phyloP scores from a whole-genome alignment of 1,140 invertebrate genomes.

The Pseudomyrmex concolor region DNA sequence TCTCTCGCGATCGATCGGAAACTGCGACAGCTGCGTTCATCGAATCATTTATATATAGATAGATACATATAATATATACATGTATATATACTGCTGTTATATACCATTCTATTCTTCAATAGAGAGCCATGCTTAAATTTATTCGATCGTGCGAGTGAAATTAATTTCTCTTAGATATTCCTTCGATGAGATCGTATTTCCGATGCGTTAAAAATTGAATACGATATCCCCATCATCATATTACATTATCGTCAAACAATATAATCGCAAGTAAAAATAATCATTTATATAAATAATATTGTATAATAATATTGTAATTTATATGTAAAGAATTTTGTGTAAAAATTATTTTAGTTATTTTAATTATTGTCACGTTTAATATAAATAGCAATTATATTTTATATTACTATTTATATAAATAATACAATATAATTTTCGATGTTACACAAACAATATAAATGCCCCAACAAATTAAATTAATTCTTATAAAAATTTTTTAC shows the following conservation, averaged over 20 bases:
- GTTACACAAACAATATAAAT: not conserved
- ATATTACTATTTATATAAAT: too few species aligned
- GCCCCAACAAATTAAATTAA: not conserved
- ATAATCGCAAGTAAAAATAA: not conserved
- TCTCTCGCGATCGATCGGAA: slow-evolving; percentile 5
- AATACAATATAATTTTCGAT: too few species aligned
- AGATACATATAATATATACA: not conserved
- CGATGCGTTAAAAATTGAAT: not conserved
- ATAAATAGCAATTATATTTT: too few species aligned
- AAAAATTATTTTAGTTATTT: too few species aligned
- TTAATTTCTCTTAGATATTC: slow-evolving; percentile 24
- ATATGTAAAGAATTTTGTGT: too few species aligned
- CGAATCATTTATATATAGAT: not conserved
- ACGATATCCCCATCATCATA: not conserved
- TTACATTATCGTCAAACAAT: not conserved
- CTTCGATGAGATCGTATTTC: not conserved
- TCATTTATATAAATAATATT: not conserved
- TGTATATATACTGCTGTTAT: not conserved
- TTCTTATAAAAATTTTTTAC: not conserved
- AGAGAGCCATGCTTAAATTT: slow-evolving; percentile 28
- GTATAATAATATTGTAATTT: too few species aligned
- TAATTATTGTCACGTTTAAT: too few species aligned
- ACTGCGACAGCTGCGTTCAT: slow-evolving; percentile 16
- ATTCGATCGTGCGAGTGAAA: slow-evolving; percentile 5
- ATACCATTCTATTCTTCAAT: slow-evolving; percentile 8